Evolutionary conservation across 35 echinoderm and acorn worm species (phyloP), one percentile per base, ranked within the genome.

Genomic region (Nesometra sesokonis): DNA sequence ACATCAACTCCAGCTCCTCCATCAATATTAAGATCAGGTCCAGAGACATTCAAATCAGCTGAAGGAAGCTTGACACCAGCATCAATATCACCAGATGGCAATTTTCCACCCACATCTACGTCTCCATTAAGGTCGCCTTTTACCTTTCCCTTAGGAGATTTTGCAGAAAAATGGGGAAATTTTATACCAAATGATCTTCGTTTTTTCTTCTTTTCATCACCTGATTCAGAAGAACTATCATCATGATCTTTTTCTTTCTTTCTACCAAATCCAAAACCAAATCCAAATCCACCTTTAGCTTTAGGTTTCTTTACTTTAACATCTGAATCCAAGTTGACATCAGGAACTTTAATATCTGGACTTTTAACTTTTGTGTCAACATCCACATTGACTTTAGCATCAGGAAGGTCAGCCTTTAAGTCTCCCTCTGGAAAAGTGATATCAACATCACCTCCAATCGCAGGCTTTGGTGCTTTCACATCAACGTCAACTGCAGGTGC

Each of bases 161-260:
- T 77, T 81, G 47, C 57, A 84, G 52, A 67, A 67, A 67, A 67
- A 67, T 67, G 52, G 8, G 52, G 52, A 9, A 67, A 67, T 67
- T 67, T 67, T 19, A 67, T 19, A 13, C 52, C 52, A 67, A 67
- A 67, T 17, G 52, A 67, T 67, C 52, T 27, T 27, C 52, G 11
- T 27, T 87, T 78, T 86, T 89, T 88, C 46, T 93, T 93, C 40
- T 87, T 77, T 84, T 93, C 90, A 35, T 87, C 91, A 35, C 57
- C 77, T 5, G 35, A 34, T 84, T 31, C 82, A 30, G 37, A 29
- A 43, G 88, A 84, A 17, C 52, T 67, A 27, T 67, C 52, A 67
- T 67, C 52, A 67, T 67, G 52, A 67, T 67, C 52, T 19, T 67
- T 11, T 77, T 29, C 76, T 78, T 82, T 37, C 37, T 57, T 32